These are phyloP conservation scores for Villa cingulata DNA, from an alignment of 2,888 invertebrate genomes.

Conservation along the genomic window DNA sequence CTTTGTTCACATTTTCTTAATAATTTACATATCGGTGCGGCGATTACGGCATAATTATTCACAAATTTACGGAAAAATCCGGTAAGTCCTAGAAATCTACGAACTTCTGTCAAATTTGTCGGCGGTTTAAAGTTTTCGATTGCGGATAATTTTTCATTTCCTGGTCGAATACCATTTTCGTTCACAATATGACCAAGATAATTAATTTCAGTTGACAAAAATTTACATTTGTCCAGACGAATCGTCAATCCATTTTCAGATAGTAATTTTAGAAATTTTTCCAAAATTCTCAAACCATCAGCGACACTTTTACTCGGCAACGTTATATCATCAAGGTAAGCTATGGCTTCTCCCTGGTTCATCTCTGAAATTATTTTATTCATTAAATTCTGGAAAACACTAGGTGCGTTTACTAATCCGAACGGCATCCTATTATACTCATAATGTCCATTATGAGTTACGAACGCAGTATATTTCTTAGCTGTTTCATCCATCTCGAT, in stretches of 20 bases:
- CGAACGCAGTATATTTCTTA: not conserved
- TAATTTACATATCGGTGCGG: slow-evolving; percentile 8
- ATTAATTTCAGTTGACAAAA: slow-evolving; percentile 11
- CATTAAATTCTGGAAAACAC: slow-evolving; percentile 2
- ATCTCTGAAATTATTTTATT: not conserved
- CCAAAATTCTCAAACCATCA: slow-evolving; percentile 2
- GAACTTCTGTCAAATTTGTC: not conserved
- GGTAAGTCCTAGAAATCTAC: slow-evolving; percentile 1
- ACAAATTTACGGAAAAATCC: slow-evolving; percentile 4
- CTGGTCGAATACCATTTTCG: slow-evolving; percentile 12
- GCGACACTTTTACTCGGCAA: slow-evolving; percentile 10
- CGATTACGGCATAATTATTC: not conserved
- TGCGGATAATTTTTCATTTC: slow-evolving; percentile 4
- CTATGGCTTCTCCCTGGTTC: not conserved
- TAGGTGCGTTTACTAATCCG: slow-evolving; percentile 2
- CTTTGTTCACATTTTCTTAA: slow-evolving; percentile 6
- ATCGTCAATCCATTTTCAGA: slow-evolving; percentile 11
- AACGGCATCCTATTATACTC: slow-evolving; percentile 7
- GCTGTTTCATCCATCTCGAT: not conserved
- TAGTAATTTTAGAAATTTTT: slow-evolving; percentile 10
- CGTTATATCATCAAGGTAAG: slow-evolving; percentile 13
- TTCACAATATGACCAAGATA: slow-evolving; percentile 12
- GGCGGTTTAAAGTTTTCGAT: not conserved
- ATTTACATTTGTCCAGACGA: slow-evolving; percentile 12
- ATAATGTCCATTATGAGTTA: not conserved